These are phyloP conservation scores for Pitangus sulphuratus DNA, from an alignment of 2,797 vertebrate species.

Conservation along the genomic window DNA sequence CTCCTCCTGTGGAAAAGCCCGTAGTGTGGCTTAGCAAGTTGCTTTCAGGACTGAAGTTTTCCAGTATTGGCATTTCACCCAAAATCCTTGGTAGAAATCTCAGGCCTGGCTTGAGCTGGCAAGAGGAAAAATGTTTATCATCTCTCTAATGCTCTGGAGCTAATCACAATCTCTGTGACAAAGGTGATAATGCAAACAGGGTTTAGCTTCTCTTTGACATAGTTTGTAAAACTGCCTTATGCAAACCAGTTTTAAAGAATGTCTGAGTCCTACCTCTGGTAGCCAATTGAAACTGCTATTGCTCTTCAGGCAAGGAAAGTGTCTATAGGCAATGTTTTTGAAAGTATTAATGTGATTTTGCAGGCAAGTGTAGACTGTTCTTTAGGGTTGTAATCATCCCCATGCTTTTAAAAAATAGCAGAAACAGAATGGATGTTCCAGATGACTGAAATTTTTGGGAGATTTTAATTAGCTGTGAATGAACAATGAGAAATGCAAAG, in stretches of 20 bases:
- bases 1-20: not conserved
- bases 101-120: not conserved
- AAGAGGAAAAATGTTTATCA: not conserved
- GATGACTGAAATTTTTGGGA: not conserved
- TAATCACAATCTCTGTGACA: not conserved
- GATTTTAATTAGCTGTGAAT: not conserved
- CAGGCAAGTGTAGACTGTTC: not conserved
- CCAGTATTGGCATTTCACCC: not conserved
- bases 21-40: not conserved
- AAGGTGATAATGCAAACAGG: not conserved
- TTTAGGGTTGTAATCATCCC: not conserved
- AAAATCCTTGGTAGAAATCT: not conserved
- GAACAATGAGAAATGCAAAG: not conserved
- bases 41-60: not conserved
- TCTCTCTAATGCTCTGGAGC: not conserved
- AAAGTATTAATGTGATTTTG: not conserved
- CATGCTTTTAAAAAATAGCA: rapidly evolving
- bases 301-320: not conserved
- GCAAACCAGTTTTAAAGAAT: not conserved
- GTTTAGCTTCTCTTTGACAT: not conserved
- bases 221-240: not conserved
- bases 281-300: not conserved
- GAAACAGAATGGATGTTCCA: not conserved
- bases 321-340: not conserved
- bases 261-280: not conserved